These are phyloP conservation scores for Lithophane socia DNA, from an alignment of 2,888 invertebrate species.

Conservation along the genomic window DNA sequence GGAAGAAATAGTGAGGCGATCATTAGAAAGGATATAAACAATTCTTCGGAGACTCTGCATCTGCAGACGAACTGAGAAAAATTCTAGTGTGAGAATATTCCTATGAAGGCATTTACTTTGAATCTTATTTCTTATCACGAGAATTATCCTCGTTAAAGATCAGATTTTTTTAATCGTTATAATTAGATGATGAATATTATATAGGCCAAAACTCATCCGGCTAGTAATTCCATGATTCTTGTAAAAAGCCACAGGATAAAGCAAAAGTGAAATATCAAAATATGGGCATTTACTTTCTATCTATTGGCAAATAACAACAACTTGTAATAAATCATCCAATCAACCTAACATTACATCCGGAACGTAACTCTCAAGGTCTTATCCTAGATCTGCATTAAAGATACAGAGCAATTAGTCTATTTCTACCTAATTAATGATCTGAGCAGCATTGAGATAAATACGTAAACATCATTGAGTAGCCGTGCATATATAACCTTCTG, in stretches of 20 bases:
- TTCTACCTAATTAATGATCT: constrained; percentile 37
- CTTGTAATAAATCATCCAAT: not conserved
- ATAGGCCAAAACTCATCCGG: not conserved
- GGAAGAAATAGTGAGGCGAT: not conserved
- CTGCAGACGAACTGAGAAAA: not conserved
- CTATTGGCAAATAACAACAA: not conserved
- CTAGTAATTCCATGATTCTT: not conserved
- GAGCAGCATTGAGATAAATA: constrained; percentile 24
- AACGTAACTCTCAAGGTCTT: constrained; percentile 14
- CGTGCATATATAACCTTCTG: constrained; percentile 11
- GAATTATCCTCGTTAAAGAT: not conserved
- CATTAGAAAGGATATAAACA: constrained; percentile 11
- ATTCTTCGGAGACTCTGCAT: not conserved
- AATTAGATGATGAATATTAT: not conserved
- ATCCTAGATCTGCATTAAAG: constrained; percentile 5
- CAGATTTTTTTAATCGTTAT: not conserved
- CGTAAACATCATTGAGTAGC: constrained; percentile 15
- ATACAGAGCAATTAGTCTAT: constrained; percentile 36
- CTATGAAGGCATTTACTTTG: not conserved
- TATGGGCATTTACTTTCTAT: not conserved
- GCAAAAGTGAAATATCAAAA: not conserved
- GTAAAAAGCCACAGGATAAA: not conserved
- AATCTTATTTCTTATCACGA: not conserved
- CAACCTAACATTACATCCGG: not conserved
- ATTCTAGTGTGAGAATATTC: not conserved